phyloP scores from a whole-genome alignment of 35 echinoderm and acorn worm species.

The Chiridota heheva region DNA sequence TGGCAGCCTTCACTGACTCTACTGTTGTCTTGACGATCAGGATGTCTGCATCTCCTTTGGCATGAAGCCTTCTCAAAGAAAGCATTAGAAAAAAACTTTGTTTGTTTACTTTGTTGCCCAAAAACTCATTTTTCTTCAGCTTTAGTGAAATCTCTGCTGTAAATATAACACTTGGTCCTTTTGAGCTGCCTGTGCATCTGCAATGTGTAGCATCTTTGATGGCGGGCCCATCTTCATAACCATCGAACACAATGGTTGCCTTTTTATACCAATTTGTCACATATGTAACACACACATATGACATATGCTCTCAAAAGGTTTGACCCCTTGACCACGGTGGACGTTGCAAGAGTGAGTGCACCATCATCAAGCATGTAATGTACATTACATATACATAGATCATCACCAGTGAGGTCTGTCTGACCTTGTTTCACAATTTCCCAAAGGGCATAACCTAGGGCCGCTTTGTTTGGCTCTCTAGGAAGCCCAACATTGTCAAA shows the following conservation, averaged over 20 bases:
- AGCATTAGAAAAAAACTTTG: constrained; percentile 33
- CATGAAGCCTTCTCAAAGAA: constrained; percentile 33
- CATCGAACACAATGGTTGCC: constrained; percentile 69
- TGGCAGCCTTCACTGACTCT: constrained; percentile 7
- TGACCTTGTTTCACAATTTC: constrained; percentile 41
- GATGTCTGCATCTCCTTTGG: constrained; percentile 49
- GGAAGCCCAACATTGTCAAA: constrained; percentile 49
- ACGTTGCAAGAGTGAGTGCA: constrained; percentile 42
- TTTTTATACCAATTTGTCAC: constrained; percentile 35
- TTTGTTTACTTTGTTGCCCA: constrained; percentile 52
- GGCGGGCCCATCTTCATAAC: constrained; percentile 47
- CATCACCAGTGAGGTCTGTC: constrained; percentile 11
- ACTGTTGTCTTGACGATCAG: constrained; percentile 54
- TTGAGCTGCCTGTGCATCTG: constrained; percentile 28
- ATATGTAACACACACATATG: constrained; percentile 26
- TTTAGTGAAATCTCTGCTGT: constrained; percentile 32
- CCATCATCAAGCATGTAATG: neutral
- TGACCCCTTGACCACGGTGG: constrained; percentile 37
- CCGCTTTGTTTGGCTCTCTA: constrained; percentile 56
- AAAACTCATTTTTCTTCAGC: constrained; percentile 48
- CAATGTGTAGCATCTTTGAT: constrained; percentile 53
- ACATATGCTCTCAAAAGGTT: constrained; percentile 39
- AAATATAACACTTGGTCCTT: constrained; percentile 32
- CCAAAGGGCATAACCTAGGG: constrained; percentile 39
- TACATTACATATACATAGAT: neutral